These are phyloP conservation scores for Ceuthmochares aereus DNA, from an alignment of 2,113 vertebrate species.

Conservation along the genomic window DNA sequence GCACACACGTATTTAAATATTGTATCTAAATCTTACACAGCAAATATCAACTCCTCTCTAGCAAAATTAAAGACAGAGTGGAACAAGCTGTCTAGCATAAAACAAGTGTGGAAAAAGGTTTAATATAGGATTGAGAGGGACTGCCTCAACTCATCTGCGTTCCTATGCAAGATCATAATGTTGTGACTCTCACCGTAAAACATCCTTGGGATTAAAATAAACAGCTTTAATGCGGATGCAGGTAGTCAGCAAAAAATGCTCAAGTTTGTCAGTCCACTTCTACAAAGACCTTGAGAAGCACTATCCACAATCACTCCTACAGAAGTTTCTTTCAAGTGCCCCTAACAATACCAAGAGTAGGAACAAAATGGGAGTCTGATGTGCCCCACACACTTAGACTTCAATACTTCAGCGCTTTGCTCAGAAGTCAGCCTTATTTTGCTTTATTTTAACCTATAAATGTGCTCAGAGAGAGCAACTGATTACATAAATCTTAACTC, in stretches of 20 bases:
- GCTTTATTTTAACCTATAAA: neutral
- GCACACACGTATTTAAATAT: neutral
- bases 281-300: neutral
- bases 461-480: neutral
- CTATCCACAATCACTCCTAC: neutral
- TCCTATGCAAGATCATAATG: neutral
- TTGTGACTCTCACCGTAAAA: neutral
- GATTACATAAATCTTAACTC: neutral
- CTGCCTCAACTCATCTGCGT: neutral
- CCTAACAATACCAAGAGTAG: neutral
- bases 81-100: neutral
- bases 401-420: neutral
- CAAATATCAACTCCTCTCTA: neutral
- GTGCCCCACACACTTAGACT: neutral
- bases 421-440: rapidly evolving
- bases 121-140: neutral
- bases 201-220: neutral
- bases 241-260: neutral
- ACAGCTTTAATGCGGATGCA: neutral
- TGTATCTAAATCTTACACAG: neutral
- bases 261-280: neutral
- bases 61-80: neutral
- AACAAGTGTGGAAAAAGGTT: neutral
- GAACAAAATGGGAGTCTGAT: neutral
- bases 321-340: neutral